phyloP scores from a whole-genome alignment of 2,888 invertebrate genomes.

The Oconnorella tubifera region DNA sequence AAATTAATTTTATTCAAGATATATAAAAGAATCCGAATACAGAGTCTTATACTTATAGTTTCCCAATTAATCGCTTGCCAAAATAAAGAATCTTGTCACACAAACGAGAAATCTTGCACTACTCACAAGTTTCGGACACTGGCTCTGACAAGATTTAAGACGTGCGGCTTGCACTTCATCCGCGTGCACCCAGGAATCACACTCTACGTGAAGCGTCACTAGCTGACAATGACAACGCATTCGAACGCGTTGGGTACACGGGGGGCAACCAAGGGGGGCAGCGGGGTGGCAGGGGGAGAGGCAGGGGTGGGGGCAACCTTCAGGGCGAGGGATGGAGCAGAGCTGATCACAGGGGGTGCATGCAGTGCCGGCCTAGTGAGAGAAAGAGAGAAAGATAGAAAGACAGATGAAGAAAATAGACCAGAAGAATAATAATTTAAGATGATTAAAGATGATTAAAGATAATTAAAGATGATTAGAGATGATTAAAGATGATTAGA shows the following conservation, averaged over 20 bases:
- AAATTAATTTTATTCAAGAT: too few species aligned
- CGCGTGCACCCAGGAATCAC: slow-evolving; percentile 65
- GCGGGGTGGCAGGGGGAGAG: slow-evolving; percentile 63
- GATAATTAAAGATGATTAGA: too few species aligned
- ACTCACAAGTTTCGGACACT: slow-evolving; percentile 76
- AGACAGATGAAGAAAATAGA: too few species aligned
- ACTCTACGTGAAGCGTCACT: slow-evolving; percentile 71
- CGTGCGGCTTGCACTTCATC: slow-evolving; percentile 54
- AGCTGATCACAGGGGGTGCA: slow-evolving; percentile 52
- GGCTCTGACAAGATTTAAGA: slow-evolving; percentile 71
- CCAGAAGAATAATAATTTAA: too few species aligned
- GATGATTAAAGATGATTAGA: too few species aligned
- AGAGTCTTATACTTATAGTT: too few species aligned
- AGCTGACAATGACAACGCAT: slow-evolving; percentile 77
- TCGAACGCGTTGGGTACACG: slow-evolving; percentile 63
- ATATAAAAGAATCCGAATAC: too few species aligned
- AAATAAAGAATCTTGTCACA: too few species aligned
- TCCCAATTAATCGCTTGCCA: too few species aligned
- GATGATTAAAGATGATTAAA: too few species aligned
- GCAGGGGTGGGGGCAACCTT: slow-evolving; percentile 72
- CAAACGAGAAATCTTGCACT: background rate
- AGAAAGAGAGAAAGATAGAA: too few species aligned
- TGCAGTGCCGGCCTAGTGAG: slow-evolving; percentile 50
- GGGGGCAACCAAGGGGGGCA: slow-evolving; percentile 62
- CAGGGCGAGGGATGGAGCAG: slow-evolving; percentile 59